Base-by-base conservation (phyloP, 2,113 vertebrate genomes). In the Camelus bactrianus region DNA sequence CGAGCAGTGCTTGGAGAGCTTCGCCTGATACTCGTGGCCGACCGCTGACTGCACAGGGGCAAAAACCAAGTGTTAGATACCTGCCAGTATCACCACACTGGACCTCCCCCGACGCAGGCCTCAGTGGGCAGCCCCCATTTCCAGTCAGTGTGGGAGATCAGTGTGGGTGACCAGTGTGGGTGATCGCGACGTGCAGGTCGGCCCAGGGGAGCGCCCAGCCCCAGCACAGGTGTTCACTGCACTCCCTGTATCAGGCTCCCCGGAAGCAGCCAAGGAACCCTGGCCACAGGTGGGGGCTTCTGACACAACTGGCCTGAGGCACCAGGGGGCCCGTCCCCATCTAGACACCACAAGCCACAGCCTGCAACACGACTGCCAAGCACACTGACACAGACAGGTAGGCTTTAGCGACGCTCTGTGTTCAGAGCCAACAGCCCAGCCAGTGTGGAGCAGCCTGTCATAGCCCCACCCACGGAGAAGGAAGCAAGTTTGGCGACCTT, bases 21-120 rank as follows among this genome's bases (percentile, higher is more conserved):
- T 99, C 70, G 99, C 99, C 97, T 99, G 99, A 93, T 99, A 99
- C 64, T 99, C 99, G 0, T 99, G 99, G 88, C 99, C 99, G 38
- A 99, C 99, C 0, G 99, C 99, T 32, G 99, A 99, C 99, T 99
- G 97, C 97, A 98, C 64, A 70, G 85, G 97, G 65, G 62, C 73
- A 96, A 77, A 95, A 64, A 81, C 2, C 22, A 1, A 14, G 2
- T 0, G 1, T 89, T 5, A 89, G 80, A 2, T 6, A 0, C 38
- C 56, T 26, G 3, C 75, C 30, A 5, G 76, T 8, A 9, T 14
- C n/a, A 0, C 76, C 52, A 26, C 52, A 24, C 4, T 14, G 22
- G 28, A 64, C n/a, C n/a, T 64, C 35, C 35, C 17, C 69, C 54
- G 0, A 3, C 0, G 17, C 8, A n/a, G n/a, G 48, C 4, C 76